Base-by-base conservation (phyloP, 2,113 vertebrate genomes). In the Myrmecobius fasciatus region DNA sequence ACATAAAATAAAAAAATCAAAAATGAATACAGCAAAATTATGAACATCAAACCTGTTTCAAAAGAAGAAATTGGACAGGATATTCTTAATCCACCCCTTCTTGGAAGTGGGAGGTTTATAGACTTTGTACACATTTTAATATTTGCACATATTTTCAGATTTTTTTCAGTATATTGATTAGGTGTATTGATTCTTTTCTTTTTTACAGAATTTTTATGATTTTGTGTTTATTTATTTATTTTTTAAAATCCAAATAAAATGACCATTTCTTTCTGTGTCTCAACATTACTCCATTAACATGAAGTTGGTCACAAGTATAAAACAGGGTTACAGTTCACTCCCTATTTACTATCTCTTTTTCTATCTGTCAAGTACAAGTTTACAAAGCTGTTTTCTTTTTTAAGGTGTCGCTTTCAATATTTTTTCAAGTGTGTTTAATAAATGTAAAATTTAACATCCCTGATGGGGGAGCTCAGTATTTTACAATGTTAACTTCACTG, bases 401-500 rank as follows among this genome's bases (percentile, higher is more conserved):
- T 47, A 47, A 91, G 56, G 90, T 9, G 25, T 96, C 31, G 83
- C 94, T 93, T 60, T 31, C 60, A 67, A 95, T 49, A 94, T 67
- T 94, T 94, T 91, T 96, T 95, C 93, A 93, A 94, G 43, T 52
- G 96, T 95, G 90, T 26, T 93, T 88, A 92, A 94, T 91, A 89
- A 54, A 94, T 94, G 47, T 48, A 93, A 95, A 96, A 49, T 94
- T 93, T 89, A 93, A 94, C 53, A 60, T 92, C 93, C 93, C 28
- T 5, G 95, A 43, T 93, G 96, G 48, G 96, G 25, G 83, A 94
- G 48, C 92, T 20, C 53, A 96, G 54, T 67, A 91, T 28, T 96
- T 96, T 96, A 95, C 49, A 36, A 93, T 96, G 94, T 94, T 95
- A 96, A 95, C 93, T 96, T 95, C 91, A 94, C 52, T 91, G 93